A percentile compares a stretch with the other conserved stretches of the same genome.
These are phyloP conservation scores for Syrista parreyssii DNA, from an alignment of 2,888 invertebrate species.

Conservation along the genomic window DNA sequence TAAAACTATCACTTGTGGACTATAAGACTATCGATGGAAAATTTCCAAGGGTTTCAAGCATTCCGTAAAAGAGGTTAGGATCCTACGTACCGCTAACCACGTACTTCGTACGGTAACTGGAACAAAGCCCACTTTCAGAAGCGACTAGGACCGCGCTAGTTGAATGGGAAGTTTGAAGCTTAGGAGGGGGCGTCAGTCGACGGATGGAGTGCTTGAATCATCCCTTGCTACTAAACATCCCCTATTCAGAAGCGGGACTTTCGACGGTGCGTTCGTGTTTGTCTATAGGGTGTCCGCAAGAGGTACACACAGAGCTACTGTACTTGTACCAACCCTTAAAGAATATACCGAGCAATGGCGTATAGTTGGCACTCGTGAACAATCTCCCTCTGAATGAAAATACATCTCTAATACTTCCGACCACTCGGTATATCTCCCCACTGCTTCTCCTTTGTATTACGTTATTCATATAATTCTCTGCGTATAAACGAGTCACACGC, in stretches of 20 bases:
- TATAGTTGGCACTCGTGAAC: neutral
- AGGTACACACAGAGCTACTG: neutral
- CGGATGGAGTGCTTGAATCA: conserved; percentile 1
- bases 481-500: neutral
- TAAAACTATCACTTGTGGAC: neutral
- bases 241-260: conserved; percentile 4
- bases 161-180: conserved; percentile 1
- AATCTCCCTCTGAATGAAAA: neutral
- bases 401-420: neutral
- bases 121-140: conserved; percentile 6
- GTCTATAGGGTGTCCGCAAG: neutral
- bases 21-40: neutral
- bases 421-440: neutral
- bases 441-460: neutral
- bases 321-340: neutral
- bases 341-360: neutral
- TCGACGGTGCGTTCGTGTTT: neutral
- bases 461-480: neutral
- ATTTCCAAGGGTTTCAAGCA: neutral
- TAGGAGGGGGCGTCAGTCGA: conserved; percentile 3
- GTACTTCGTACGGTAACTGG: conserved; percentile 1
- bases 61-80: neutral
- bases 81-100: neutral
- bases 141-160: neutral
- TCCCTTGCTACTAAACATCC: conserved; percentile 5